Base-by-base conservation (phyloP, 1,140 invertebrate species). In the Brachionus sp. region DNA sequence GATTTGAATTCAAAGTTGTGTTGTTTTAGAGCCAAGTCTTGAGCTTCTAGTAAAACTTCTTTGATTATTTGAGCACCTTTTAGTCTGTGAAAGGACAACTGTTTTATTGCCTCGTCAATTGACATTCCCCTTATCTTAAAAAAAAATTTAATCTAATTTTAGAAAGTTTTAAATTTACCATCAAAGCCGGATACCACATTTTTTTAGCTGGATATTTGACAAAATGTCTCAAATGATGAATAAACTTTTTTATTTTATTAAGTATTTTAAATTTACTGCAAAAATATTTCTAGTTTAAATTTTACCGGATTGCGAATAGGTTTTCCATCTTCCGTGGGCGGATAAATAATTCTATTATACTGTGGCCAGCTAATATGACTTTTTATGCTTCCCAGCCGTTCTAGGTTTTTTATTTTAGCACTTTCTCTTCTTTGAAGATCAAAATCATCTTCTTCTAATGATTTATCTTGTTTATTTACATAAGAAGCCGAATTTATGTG, bases 1-100 rank as follows among this genome's bases (percentile, higher is more conserved):
- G 93, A 96, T 87, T 92, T 93, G 89, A 93, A 98, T 90, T 98
- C 96, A 37, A 98, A 95, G 91, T 97, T 94, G 86, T 98, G 95
- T 33, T 94, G 88, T 85, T 92, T 91, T 2, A 97, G 92, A 64
- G 96, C 96, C 84, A 95, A 88, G 86, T 94, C 91, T 87, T 95
- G 94, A 3, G 96, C 96, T 91, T 98, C 96, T 83, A 94, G 6
- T 42, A 84, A 9, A 77, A 93, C 91, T 87, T 96, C 92, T 88
- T 93, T 93, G 0, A 93, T 92, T 88, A 92, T 91, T 33, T 87
- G 88, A 53, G 93, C 93, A 62, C 95, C 96, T 90, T 97, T 97
- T 85, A 92, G 93, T 6, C 91, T 87, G 1, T 95, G 89, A 90
- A 95, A 96, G 13, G 73, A 84, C 25, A 77, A 46, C 44, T 77